Base-by-base conservation (phyloP, 2,888 invertebrate genomes). In the Abrostola triplasia region DNA sequence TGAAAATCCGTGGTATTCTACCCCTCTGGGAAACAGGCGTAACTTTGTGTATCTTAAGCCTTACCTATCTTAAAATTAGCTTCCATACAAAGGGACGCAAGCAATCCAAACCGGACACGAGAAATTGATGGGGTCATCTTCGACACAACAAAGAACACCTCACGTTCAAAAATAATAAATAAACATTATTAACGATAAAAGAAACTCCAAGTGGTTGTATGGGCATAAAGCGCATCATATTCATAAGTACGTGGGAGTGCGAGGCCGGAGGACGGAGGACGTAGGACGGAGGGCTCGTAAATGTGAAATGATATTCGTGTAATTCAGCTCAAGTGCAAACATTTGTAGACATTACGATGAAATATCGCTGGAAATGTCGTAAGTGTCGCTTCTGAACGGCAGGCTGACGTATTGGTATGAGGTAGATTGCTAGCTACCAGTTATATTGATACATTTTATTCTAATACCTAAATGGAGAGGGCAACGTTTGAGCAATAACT, bases 251-350 rank as follows among this genome's bases (percentile, higher is more conserved):
- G 12, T 36, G 42, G 55, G 40, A 24, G 44, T 58, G 38, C 37
- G 35, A 58, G 48, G 58, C 41, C 35, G 67, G 7, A 44, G 51
- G 37, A 35, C 36, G 47, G 7, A 44, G 51, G 37, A 35, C 36
- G 47, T 36, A 49, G 35, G 52, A 47, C 40, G 48, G 58, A 59
- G 47, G 36, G 40, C 24, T 54, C 53, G 53, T 70, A 69, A 73
- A 73, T 54, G 68, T 69, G 60, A 76, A 56, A 77, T 79, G 70
- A 79, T 79, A 63, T 76, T 67, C 69, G 60, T 68, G 77, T 79
- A 68, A 68, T 71, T 79, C 59, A 52, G 68, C 63, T 49, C 79
- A 73, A 77, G 77, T 77, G 77, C 71, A 73, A 79, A 76, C 77
- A 76, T 79, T 76, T 66, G 79, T 76, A 76, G 62, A 68, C 74